Conservation (phyloP, 2,888 invertebrate genomes). For the Ecliptopera silaceata region DNA sequence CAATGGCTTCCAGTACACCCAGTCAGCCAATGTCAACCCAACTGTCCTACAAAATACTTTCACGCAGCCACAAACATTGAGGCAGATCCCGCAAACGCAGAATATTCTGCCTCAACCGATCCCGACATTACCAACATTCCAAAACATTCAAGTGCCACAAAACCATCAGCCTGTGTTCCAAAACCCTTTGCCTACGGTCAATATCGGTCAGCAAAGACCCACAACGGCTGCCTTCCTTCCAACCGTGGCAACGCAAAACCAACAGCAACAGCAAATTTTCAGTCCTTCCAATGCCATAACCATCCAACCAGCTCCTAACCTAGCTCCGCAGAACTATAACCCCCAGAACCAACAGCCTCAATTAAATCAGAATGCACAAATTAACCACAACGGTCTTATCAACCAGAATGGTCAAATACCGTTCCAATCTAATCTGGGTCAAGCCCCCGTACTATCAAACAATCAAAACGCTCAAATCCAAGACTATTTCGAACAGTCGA, state of each 20-base stretch:
- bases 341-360: constrained; percentile 38
- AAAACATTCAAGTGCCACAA: constrained; percentile 59
- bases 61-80: constrained; percentile 54
- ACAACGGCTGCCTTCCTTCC: constrained; percentile 71
- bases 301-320: constrained; percentile 75
- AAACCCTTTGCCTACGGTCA: constrained; percentile 49
- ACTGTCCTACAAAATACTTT: constrained; percentile 56
- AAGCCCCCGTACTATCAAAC: constrained; percentile 73
- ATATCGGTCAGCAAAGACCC: constrained; percentile 67
- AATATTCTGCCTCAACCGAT: constrained; percentile 62
- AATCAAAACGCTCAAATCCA: constrained; percentile 81
- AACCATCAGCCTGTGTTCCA: constrained; percentile 36
- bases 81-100: constrained; percentile 56
- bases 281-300: constrained; percentile 71
- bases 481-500: constrained; percentile 83
- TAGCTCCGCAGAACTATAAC: constrained; percentile 64
- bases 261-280: constrained; percentile 58
- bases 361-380: constrained; percentile 17
- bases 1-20: constrained; percentile 63
- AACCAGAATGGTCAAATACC: constrained; percentile 52
- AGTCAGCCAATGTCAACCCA: constrained; percentile 50
- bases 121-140: constrained; percentile 66
- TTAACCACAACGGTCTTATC: constrained; percentile 20
- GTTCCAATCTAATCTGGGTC: constrained; percentile 66
- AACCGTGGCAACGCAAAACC: constrained; percentile 59